phyloP scores from a whole-genome alignment of 2,113 vertebrate genomes.

The Zosterops borbonicus region DNA sequence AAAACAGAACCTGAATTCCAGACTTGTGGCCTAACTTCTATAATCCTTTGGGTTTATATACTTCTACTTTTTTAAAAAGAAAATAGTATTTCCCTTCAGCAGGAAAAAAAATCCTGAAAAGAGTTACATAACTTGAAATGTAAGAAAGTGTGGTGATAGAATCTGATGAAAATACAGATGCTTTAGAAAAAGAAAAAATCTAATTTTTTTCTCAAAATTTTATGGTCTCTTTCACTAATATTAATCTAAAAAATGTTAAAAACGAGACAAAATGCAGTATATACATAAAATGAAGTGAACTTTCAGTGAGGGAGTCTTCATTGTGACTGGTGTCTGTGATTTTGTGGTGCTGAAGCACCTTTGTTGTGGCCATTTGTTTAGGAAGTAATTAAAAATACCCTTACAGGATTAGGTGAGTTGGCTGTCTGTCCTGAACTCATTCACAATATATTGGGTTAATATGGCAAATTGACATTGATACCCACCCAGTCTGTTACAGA shows the following conservation, averaged over 20 bases:
- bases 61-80: background rate
- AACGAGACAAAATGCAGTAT: background rate
- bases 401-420: background rate
- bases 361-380: background rate
- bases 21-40: background rate
- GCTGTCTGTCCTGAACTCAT: background rate
- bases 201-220: background rate
- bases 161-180: background rate
- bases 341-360: background rate
- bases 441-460: background rate
- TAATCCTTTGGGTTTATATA: background rate
- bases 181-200: background rate
- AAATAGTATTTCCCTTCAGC: background rate
- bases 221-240: background rate
- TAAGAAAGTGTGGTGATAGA: background rate
- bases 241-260: background rate
- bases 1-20: background rate
- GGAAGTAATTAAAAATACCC: background rate
- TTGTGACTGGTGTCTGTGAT: background rate
- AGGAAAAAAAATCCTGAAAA: background rate
- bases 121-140: background rate
- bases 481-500: background rate
- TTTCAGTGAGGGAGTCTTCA: background rate
- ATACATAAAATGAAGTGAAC: background rate
- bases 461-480: background rate